These are phyloP conservation scores for Psammodynastes pulverulentus DNA, from an alignment of 2,113 vertebrate genomes.

Conservation along the genomic window DNA sequence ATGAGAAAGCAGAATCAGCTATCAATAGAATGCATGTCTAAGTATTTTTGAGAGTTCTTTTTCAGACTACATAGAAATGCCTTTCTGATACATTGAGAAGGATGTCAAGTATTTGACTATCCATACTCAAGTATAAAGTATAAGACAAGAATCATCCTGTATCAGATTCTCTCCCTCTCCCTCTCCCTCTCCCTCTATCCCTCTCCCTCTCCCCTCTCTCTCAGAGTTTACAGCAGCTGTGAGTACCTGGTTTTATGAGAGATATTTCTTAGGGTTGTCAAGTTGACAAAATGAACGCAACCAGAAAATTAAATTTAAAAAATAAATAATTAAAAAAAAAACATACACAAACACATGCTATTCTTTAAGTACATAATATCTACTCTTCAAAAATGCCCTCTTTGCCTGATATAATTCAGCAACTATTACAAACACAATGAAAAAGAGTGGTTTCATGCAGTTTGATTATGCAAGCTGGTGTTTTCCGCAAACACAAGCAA, in stretches of 20 bases:
- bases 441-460: not conserved
- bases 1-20: not conserved
- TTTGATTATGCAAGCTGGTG: slow-evolving; percentile 7
- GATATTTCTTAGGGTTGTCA: not conserved
- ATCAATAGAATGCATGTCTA: not conserved
- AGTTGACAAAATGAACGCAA: not conserved
- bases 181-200: not conserved
- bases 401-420: not conserved
- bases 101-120: not conserved
- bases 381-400: not conserved
- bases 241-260: not conserved
- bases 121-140: slow-evolving; percentile 9
- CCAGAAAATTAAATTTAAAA: too few species aligned
- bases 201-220: not conserved
- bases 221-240: not conserved
- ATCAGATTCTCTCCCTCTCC: not conserved
- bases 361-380: not conserved
- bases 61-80: not conserved
- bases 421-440: not conserved
- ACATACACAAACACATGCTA: not conserved
- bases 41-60: not conserved
- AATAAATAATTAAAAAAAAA: too few species aligned
- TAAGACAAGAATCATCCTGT: not conserved
- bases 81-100: not conserved
- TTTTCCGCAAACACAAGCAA: slow-evolving; percentile 20